These are phyloP conservation scores for Coranthus polyacanthus DNA, from an alignment of 2,797 vertebrate genomes.

Conservation along the genomic window DNA sequence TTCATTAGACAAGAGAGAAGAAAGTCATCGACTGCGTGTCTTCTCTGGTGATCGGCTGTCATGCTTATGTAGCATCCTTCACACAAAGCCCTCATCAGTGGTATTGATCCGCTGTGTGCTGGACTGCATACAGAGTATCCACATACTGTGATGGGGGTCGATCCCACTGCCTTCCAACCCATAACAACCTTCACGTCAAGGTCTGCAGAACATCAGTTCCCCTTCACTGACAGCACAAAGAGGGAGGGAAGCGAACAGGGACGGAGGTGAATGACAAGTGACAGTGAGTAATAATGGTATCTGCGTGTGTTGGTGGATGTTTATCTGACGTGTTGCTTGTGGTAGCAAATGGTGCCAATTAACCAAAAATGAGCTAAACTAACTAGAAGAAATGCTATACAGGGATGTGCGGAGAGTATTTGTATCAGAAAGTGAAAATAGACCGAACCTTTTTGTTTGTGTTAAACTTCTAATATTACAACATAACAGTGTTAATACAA, in stretches of 20 bases:
- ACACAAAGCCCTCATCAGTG: constrained; percentile 15
- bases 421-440: too few relatives aligned
- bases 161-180: not conserved
- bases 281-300: not conserved
- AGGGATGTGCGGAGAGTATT: not conserved
- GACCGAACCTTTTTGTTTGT: too few relatives aligned
- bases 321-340: not conserved
- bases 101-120: constrained; percentile 18
- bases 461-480: too few relatives aligned
- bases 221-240: constrained; percentile 18
- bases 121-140: not conserved
- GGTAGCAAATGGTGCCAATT: not conserved
- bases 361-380: not conserved
- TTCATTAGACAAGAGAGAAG: not conserved
- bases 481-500: too few relatives aligned
- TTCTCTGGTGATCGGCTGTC: not conserved
- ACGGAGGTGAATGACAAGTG: constrained; percentile 6
- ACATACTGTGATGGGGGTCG: not conserved
- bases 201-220: constrained; percentile 20
- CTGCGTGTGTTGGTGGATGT: constrained; percentile 10
- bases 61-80: constrained; percentile 13
- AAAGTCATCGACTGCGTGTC: not conserved
- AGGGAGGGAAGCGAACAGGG: not conserved
- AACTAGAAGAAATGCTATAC: not conserved
- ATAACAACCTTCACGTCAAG: constrained; percentile 42